Evolutionary conservation across 2,113 vertebrate species (phyloP).

Genomic region (Takifugu flavidus): DNA sequence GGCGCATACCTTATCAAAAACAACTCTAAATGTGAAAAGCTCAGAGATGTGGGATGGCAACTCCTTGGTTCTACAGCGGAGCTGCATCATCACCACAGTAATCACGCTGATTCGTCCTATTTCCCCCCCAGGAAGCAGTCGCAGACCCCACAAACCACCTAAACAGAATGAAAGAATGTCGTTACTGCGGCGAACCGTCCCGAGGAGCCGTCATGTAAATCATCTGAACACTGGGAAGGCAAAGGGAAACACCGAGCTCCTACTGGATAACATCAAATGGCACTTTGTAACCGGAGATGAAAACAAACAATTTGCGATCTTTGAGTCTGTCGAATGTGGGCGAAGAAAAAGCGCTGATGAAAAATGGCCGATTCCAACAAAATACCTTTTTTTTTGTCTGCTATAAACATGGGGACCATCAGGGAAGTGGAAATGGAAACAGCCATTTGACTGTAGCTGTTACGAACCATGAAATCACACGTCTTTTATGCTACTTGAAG

Average conservation of each 20-base stretch:
- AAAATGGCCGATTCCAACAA: background rate
- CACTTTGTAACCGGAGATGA: slow-evolving; percentile 47
- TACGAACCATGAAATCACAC: too few relatives aligned
- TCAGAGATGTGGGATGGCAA: slow-evolving; percentile 10
- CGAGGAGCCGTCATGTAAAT: slow-evolving; percentile 50
- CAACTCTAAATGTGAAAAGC: slow-evolving; percentile 15
- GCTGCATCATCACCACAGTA: slow-evolving; percentile 33
- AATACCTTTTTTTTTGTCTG: background rate
- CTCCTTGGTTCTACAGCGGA: slow-evolving; percentile 23
- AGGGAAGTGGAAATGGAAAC: background rate
- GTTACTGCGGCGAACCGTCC: slow-evolving; percentile 48
- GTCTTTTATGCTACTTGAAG: too few relatives aligned
- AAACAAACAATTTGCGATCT: slow-evolving; percentile 40
- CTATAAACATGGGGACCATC: slow-evolving; percentile 4
- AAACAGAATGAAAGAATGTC: slow-evolving; percentile 41
- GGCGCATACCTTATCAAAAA: slow-evolving; percentile 20
- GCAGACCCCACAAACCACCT: slow-evolving; percentile 31
- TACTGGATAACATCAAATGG: slow-evolving; percentile 37
- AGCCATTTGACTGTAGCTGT: background rate
- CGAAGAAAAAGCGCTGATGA: too few relatives aligned
- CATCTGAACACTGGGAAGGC: slow-evolving; percentile 36
- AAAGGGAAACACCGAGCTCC: slow-evolving; percentile 26
- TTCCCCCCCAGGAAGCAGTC: slow-evolving; percentile 28
- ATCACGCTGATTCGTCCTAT: slow-evolving; percentile 36
- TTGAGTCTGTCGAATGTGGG: slow-evolving; percentile 17